These are phyloP conservation scores for Holacanthus passer DNA, from an alignment of 2,113 vertebrate genomes.

Conservation along the genomic window DNA sequence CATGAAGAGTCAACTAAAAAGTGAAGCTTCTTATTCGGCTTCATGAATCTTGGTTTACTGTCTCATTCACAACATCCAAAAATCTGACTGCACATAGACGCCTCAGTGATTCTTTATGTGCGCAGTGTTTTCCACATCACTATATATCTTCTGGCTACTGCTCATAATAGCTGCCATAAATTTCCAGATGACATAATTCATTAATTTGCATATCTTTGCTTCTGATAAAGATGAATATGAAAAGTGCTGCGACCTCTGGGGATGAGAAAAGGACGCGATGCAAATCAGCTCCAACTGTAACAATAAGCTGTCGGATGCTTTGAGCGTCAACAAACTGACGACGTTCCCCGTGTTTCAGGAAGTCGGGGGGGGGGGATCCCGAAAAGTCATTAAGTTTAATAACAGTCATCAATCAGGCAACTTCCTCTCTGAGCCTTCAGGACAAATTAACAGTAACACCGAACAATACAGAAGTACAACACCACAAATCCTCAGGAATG, in stretches of 20 bases:
- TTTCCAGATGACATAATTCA: neutral
- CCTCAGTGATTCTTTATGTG: too few relatives aligned
- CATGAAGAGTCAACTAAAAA: neutral
- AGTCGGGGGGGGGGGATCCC: slow-evolving; percentile 1
- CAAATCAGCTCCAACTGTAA: slow-evolving; percentile 8
- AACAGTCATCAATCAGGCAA: slow-evolving; percentile 17
- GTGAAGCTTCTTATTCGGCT: neutral
- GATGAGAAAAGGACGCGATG: neutral
- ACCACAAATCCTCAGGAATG: neutral
- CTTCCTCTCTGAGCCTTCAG: neutral
- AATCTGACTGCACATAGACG: too few relatives aligned
- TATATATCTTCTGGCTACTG: neutral
- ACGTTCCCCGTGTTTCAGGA: neutral
- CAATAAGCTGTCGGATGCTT: neutral
- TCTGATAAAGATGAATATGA: neutral
- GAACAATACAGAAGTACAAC: neutral
- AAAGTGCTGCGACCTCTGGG: neutral
- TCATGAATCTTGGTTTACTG: neutral
- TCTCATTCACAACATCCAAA: neutral
- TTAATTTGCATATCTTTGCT: neutral
- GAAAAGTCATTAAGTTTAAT: slow-evolving; percentile 29
- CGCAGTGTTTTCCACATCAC: neutral
- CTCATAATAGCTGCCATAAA: neutral
- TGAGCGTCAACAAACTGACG: slow-evolving; percentile 11
- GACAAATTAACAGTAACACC: slow-evolving; percentile 10